Percentiles rank a stretch among this genome's conserved stretches.
Evolutionary conservation across 2,888 invertebrate species (phyloP).

Genomic region (Monochamus alternatus): DNA sequence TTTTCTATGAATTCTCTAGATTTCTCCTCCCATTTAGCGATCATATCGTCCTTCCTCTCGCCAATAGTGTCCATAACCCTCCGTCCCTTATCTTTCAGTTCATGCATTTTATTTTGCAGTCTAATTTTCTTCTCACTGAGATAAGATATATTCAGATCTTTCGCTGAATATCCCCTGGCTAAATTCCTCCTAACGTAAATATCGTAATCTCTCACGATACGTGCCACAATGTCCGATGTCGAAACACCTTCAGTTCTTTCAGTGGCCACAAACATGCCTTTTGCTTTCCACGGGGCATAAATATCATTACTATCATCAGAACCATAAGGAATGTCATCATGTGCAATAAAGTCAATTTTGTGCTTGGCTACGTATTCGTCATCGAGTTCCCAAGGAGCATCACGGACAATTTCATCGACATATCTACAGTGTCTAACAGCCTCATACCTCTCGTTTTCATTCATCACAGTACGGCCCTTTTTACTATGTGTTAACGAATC

Average conservation of each 20-base stretch:
- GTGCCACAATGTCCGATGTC: constrained; percentile 97
- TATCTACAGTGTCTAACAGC: constrained; percentile 99
- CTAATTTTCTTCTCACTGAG: constrained; percentile 98
- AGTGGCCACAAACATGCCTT: constrained; percentile 98
- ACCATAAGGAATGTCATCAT: constrained; percentile 98
- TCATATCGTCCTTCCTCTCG: constrained; percentile 90
- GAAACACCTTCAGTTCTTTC: constrained; percentile 95
- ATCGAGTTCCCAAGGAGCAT: constrained; percentile 96
- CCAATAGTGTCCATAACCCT: constrained; percentile 88
- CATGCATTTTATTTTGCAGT: constrained; percentile 97
- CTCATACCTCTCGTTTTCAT: constrained; percentile 95
- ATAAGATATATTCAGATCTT: constrained; percentile 98
- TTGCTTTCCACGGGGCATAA: constrained; percentile 91
- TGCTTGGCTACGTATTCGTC: constrained; percentile 92
- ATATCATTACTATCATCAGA: constrained; percentile 88
- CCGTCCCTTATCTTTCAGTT: constrained; percentile 93
- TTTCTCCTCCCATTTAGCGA: constrained; percentile 98
- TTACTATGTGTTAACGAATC: constrained; percentile 91
- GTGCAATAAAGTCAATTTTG: constrained; percentile 99
- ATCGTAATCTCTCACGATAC: constrained; percentile 99
- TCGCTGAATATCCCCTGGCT: constrained; percentile 97
- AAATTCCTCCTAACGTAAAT: constrained; percentile 97
- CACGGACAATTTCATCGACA: constrained; percentile 94
- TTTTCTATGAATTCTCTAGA: constrained; percentile 97
- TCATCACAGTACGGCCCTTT: constrained; percentile 98